phyloP scores from a whole-genome alignment of 1,140 invertebrate genomes.

The Drosophila sulfurigaster region DNA sequence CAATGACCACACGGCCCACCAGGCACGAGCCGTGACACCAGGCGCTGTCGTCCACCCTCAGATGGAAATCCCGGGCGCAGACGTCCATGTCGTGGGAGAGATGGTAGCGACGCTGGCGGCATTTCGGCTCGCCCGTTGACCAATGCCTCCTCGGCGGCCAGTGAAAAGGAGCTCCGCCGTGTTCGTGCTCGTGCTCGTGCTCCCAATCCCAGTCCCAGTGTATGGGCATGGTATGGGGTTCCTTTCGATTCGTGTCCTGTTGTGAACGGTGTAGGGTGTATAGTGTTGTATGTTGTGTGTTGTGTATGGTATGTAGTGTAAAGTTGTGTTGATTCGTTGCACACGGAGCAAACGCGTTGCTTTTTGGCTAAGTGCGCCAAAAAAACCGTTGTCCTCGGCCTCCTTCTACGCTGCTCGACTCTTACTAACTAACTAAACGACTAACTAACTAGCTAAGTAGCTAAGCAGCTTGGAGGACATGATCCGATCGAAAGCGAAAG shows the following conservation, averaged over 20 bases:
- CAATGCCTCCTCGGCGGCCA: conserved; percentile 66
- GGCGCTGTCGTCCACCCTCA: conserved; percentile 70
- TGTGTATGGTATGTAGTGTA: conserved; percentile 3
- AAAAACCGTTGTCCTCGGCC: conserved; percentile 80
- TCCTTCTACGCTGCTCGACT: conserved; percentile 61
- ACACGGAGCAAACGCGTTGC: conserved; percentile 78
- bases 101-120: conserved; percentile 70
- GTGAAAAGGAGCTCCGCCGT: conserved; percentile 57
- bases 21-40: conserved; percentile 81
- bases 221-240: conserved; percentile 60
- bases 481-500: conserved; percentile 22
- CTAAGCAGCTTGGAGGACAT: neutral
- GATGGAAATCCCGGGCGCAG: conserved; percentile 73
- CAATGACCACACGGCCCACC: conserved; percentile 71
- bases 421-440: conserved; percentile 66
- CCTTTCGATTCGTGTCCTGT: neutral
- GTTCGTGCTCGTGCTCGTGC: conserved; percentile 70
- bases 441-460: conserved; percentile 23
- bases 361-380: conserved; percentile 78
- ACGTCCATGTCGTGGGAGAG: conserved; percentile 73
- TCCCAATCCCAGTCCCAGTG: conserved; percentile 82
- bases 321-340: conserved; percentile 62
- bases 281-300: neutral
- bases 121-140: conserved; percentile 71
- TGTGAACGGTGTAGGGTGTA: neutral